phyloP scores from a whole-genome alignment of 35 echinoderm and acorn worm species.

The Strongylocentrotus purpuratus region DNA sequence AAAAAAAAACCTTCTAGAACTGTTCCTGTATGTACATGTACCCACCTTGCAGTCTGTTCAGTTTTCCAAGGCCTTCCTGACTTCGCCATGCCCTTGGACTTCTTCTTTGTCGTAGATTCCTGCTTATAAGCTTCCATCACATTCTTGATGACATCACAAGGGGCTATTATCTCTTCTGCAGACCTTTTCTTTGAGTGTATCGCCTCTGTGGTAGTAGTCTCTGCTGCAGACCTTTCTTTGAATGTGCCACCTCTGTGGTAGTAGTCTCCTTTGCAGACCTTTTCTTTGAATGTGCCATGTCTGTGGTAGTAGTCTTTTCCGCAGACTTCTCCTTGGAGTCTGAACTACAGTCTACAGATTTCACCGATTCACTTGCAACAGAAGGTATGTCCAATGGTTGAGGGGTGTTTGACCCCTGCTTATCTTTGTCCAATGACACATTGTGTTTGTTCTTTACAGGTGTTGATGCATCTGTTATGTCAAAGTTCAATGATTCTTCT shows the following conservation, averaged over 20 bases:
- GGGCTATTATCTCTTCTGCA: not conserved
- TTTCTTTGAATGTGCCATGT: no score
- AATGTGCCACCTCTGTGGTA: no score
- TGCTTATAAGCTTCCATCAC: conserved; percentile 23
- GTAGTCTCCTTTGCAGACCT: not conserved
- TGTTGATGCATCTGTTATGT: not conserved
- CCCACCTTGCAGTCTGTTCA: conserved; percentile 32
- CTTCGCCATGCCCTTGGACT: conserved; percentile 18
- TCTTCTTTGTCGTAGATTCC: not conserved
- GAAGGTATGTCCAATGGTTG: not conserved
- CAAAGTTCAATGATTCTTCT: not conserved
- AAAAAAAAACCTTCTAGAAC: no score
- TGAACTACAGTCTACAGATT: not conserved
- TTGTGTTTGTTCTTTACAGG: not conserved
- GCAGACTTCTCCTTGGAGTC: no score
- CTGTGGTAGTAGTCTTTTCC: no score
- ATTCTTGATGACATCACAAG: not conserved
- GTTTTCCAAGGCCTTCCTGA: conserved; percentile 37
- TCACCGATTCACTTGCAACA: not conserved
- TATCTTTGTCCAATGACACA: not conserved
- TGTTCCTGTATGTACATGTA: no score
- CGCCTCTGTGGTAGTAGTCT: not conserved
- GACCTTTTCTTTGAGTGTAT: not conserved
- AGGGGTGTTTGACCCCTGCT: not conserved
- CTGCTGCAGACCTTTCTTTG: not conserved